Base-by-base conservation (phyloP, 2,888 invertebrate genomes). In the Melitaea athalia region DNA sequence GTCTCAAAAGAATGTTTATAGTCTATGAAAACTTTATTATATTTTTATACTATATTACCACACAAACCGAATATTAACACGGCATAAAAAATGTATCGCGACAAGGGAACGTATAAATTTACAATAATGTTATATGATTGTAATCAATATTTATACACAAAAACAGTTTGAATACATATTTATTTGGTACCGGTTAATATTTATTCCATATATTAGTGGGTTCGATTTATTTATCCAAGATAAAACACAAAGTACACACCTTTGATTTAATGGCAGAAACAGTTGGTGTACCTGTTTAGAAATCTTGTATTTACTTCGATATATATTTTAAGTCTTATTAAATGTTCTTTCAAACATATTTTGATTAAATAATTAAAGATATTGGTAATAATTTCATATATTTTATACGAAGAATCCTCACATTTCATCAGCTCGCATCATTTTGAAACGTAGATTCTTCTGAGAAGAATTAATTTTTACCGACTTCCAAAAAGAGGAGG, bases 201-300 rank as follows among this genome's bases (percentile, higher is more conserved):
- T 55, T 33, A 31, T 4, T 31, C 15, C 15, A 15, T 31, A 31
- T 42, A 10, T 42, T 15, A 15, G 42, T 14, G 3, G 8, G 42
- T 57, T 42, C 15, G 3, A n/a, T n/a, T 49, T 10, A 57, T 57
- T 42, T 57, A 57, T 5, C 10, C 57, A 42, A 57, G 38, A 15
- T 57, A 15, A 31, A 42, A 57, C 57, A 57, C 42, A 57, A n/a
- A 33, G 42, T 57, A 57, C 57, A 57, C 33, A 14, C 42, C 15
- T 31, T 57, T 38, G 42, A 42, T 10, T 57, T 38, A 57, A 57
- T 42, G n/a, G 15, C 57, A 57, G 57, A 42, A 57, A 57, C 15
- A 57, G n/a, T 57, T 57, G 31, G 15, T 52, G 42, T 38, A 57
- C 57, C 57, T 57, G 38, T 8, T 57, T 10, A 38, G 57, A 57